Conservation (phyloP, 2,113 vertebrate genomes). For the Cynocephalus volans region DNA sequence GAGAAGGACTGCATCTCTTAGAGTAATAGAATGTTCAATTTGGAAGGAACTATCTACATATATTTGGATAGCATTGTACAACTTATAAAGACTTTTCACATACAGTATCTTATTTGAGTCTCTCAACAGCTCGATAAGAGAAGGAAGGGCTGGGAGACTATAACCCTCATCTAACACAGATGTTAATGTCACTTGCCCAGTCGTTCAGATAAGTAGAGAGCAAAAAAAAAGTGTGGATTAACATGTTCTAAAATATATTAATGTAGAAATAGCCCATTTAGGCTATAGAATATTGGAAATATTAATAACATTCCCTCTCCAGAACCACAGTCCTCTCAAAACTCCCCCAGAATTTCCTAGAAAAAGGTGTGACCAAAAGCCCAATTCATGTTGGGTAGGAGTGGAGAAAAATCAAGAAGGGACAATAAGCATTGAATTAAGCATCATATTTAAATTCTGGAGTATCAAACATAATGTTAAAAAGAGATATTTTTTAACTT, state of each 20-base stretch:
- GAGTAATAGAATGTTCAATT: conserved; percentile 41
- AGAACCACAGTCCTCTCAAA: conserved; percentile 7
- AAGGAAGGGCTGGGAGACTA: neutral
- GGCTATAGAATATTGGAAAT: neutral
- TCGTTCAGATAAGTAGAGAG: conserved; percentile 51
- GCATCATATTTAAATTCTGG: neutral
- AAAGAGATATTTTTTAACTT: conserved; percentile 15
- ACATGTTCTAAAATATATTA: conserved; percentile 30
- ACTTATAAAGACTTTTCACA: conserved; percentile 63
- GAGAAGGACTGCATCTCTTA: conserved; percentile 49
- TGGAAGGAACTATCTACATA: conserved; percentile 69
- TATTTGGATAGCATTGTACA: conserved; percentile 15
- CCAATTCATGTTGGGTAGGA: neutral
- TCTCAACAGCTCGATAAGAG: conserved; percentile 5
- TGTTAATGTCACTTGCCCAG: neutral
- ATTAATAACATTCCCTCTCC: conserved; percentile 14
- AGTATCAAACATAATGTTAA: neutral
- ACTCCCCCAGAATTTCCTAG: neutral
- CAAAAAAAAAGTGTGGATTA: neutral
- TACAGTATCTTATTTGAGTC: conserved; percentile 38
- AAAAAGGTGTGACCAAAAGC: conserved; percentile 23
- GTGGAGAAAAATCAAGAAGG: conserved; percentile 24
- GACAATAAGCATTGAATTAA: neutral
- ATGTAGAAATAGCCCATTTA: neutral
- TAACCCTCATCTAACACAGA: conserved; percentile 31